Evolutionary conservation across 2,797 vertebrate species (phyloP).

Genomic region (Vireo griseus): DNA sequence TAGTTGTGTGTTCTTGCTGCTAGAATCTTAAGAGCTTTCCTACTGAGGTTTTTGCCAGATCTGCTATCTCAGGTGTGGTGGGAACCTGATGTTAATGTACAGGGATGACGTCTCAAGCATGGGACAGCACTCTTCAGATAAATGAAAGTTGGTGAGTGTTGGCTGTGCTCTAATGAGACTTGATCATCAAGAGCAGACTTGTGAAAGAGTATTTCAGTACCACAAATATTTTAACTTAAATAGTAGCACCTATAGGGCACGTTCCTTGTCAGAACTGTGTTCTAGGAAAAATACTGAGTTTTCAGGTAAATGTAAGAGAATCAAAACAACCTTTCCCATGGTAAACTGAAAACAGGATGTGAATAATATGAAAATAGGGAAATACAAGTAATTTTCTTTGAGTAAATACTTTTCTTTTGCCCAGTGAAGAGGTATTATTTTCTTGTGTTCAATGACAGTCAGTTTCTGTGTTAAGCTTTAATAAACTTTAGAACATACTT

Average conservation of each 20-base stretch:
- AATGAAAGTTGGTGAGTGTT: background rate
- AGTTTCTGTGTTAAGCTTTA: background rate
- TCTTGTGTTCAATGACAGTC: background rate
- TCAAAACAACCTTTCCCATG: background rate
- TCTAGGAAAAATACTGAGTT: background rate
- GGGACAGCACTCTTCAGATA: background rate
- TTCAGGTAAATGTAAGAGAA: background rate
- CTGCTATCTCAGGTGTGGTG: fast-evolving
- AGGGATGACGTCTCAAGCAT: background rate
- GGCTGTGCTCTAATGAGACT: background rate
- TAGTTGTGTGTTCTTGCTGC: background rate
- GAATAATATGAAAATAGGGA: background rate
- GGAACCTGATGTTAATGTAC: background rate
- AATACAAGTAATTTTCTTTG: background rate
- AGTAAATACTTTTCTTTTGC: background rate
- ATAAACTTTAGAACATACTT: background rate
- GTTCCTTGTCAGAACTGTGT: background rate
- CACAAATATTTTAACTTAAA: background rate
- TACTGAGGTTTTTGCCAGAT: background rate
- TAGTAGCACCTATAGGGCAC: background rate
- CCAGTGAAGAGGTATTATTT: background rate
- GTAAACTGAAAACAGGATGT: background rate
- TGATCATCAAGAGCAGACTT: background rate
- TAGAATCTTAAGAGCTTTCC: background rate
- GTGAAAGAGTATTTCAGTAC: background rate